Percentiles rank a stretch among this genome's conserved stretches.
Evolutionary conservation across 2,888 invertebrate species (phyloP).

Genomic region (Altica lythri): DNA sequence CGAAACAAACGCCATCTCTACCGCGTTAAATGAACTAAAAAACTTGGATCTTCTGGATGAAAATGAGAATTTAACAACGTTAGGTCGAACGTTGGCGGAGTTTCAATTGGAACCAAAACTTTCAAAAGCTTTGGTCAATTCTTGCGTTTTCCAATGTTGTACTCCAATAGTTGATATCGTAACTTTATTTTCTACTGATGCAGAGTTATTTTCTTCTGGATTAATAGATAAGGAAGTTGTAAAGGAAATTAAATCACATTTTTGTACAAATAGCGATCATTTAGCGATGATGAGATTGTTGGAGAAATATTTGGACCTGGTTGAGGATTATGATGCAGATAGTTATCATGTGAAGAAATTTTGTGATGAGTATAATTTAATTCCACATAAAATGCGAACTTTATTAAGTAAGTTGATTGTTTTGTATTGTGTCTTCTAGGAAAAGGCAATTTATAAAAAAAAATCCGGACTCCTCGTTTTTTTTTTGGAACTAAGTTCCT

Average conservation of each 20-base stretch:
- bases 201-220: slow-evolving; percentile 61
- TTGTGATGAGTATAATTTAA: slow-evolving; percentile 57
- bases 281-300: slow-evolving; percentile 63
- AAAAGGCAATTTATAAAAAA: no score
- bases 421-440: no score
- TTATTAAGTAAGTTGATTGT: slow-evolving; percentile 59
- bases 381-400: slow-evolving; percentile 60
- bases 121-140: slow-evolving; percentile 64
- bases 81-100: slow-evolving; percentile 60
- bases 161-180: slow-evolving; percentile 60
- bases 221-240: slow-evolving; percentile 60
- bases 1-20: slow-evolving; percentile 56
- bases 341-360: slow-evolving; percentile 52
- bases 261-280: slow-evolving; percentile 66
- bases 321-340: slow-evolving; percentile 47
- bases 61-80: slow-evolving; percentile 65
- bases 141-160: slow-evolving; percentile 62
- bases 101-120: slow-evolving; percentile 67
- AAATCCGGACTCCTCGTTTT: no score
- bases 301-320: slow-evolving; percentile 58
- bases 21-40: slow-evolving; percentile 66
- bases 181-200: slow-evolving; percentile 59
- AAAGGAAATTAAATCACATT: slow-evolving; percentile 60
- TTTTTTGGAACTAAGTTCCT: no score
- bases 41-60: slow-evolving; percentile 65